Evolutionary conservation across 2,113 vertebrate species (phyloP), one percentile per base, ranked within the genome.

Genomic region (Coturnix japonica): DNA sequence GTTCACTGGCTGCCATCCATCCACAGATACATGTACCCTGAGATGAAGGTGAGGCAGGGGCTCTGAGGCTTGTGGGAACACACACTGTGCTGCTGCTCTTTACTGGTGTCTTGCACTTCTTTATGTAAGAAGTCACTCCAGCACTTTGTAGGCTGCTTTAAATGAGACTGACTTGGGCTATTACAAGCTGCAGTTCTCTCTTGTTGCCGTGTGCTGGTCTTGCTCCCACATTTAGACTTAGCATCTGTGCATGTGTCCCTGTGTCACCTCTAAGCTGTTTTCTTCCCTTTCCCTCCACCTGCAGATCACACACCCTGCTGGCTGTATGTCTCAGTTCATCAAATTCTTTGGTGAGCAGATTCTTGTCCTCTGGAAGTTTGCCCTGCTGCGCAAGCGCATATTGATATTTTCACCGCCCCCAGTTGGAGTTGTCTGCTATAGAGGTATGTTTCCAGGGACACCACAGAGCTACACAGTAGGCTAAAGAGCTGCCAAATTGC

Each of bases 321-420:
- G 99, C 96, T 99, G 99, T 95, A 99, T 99, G 99, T 99, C 99
- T 87, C 99, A 99, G 98, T 99, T 99, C 96, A 99, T 99, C 95
- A 98, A 99, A 95, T 99, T 99, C 97, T 99, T 99, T 0, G 99
- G 99, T 23, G 99, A 99, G 92, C 99, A 99, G 96, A 99, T 99
- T 88, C 98, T 99, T 70, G 98, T 99, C 81, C 98, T 99, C 94
- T 99, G 99, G 99, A 99, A 99, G 95, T 99, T 99, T 71, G 98
- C 99, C 37, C 96, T 99, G 93, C 98, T 99, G 21, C 97, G 99
- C 95, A 99, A 99, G 92, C 99, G 99, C 67, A 98, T 99, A 84
- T 96, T 99, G 93, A 99, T 99, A 95, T 99, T 99, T 97, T 99
- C 99, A 8, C 99, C 99, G 0, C 99, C 99, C 14, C 99, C 99